Evolutionary conservation across 2,113 vertebrate species (phyloP), one percentile per base, ranked within the genome.

Genomic region (Dipodomys spectabilis): DNA sequence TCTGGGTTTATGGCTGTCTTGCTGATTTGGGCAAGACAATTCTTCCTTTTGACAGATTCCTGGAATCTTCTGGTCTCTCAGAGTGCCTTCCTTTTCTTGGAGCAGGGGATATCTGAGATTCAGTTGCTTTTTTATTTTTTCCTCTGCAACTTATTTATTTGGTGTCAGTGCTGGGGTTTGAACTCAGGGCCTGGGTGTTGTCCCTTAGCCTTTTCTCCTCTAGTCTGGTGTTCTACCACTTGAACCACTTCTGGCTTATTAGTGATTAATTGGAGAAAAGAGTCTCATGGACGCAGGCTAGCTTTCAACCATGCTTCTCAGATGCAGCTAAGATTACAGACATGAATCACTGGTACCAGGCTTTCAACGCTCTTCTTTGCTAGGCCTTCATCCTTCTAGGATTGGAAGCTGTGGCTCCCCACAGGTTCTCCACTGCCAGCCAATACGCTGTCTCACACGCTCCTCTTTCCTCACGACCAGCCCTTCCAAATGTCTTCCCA

Each of bases 371-470:
- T 57, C 53, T 57, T 13, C 53, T 57, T 57, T 13, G 53, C 15
- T 25, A 39, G 77, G 89, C 79, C 83, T 68, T 49, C 1, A 0
- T 96, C 89, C 77, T 95, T 95, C 95, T 89, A 95, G 93, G 86
- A 89, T 79, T 89, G 81, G 89, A 94, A 94, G 91, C 89, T 94
- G 64, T 79, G 68, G 80, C 10, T 93, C 92, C 93, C 53, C 73
- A 64, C 74, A 96, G 88, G 75, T 88, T 53, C 49, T 53, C 12
- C 49, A 53, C 4, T 27, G n/a, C 60, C 57, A 73, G 53, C 53
- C 22, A 2, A 35, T 45, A 2, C 18, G 5, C 39, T 86, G 45
- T 65, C 79, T 88, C 15, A 0, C n/a, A 5, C 39, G 74, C 27
- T 85, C 45, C 27, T 49, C 35, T 73, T 27, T 67, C 25, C 25